These are phyloP conservation scores for Xiphophorus birchmanni DNA, from an alignment of 2,797 vertebrate species.

Conservation along the genomic window DNA sequence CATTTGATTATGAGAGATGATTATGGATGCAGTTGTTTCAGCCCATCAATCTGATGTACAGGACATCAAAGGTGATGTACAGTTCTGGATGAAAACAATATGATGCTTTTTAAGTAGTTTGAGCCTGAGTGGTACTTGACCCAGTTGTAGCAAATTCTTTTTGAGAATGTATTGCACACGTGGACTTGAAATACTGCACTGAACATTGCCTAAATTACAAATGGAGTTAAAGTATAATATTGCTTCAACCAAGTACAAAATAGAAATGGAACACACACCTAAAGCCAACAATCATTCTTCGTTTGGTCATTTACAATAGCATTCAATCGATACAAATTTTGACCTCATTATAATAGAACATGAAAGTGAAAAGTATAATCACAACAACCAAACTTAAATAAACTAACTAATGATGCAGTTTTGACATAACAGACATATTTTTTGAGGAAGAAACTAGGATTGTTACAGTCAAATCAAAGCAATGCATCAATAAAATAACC, in stretches of 20 bases:
- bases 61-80: constrained; percentile 46
- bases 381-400: neutral
- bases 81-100: constrained; percentile 47
- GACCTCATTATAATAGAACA: neutral
- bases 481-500: neutral
- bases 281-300: neutral
- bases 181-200: constrained; percentile 2
- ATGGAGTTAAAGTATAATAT: neutral
- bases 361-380: neutral
- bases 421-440: neutral
- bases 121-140: constrained; percentile 28
- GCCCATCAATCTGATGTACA: constrained; percentile 46
- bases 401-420: neutral
- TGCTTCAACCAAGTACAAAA: neutral
- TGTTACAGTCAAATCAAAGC: neutral
- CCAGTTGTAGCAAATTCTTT: constrained; percentile 12
- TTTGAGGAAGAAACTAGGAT: neutral
- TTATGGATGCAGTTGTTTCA: constrained; percentile 68
- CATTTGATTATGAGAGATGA: constrained; percentile 53
- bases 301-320: neutral
- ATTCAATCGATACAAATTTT: neutral
- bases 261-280: neutral
- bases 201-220: neutral
- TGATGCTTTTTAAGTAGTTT: constrained; percentile 55
- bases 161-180: constrained; percentile 22